Evolutionary conservation across 2,888 invertebrate species (phyloP).

Genomic region (Rotaria sp.): DNA sequence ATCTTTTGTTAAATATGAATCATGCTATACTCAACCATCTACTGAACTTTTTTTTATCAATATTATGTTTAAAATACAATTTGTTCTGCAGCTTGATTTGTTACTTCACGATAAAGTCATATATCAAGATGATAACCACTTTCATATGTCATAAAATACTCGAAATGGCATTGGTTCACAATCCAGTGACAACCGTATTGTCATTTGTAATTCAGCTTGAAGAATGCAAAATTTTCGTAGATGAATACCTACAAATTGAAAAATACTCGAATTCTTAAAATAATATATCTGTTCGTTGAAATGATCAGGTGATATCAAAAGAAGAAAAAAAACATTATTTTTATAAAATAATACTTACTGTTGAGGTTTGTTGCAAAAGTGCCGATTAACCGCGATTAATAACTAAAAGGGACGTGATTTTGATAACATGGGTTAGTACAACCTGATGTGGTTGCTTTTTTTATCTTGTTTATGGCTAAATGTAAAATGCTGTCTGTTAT

Average conservation of each 20-base stretch:
- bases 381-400: too few relatives aligned
- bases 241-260: conserved; percentile 45
- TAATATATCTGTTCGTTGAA: too few relatives aligned
- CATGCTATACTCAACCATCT: conserved; percentile 83
- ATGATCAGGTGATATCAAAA: too few relatives aligned
- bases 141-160: conserved; percentile 85
- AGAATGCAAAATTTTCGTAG: conserved; percentile 89
- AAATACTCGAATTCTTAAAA: too few relatives aligned
- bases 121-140: conserved; percentile 92
- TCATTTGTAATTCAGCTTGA: conserved; percentile 93
- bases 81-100: conserved; percentile 59
- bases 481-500: too few relatives aligned
- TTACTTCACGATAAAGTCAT: conserved; percentile 81
- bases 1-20: conserved; percentile 92
- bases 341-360: too few relatives aligned
- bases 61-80: conserved; percentile 87
- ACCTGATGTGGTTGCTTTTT: too few relatives aligned
- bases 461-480: too few relatives aligned
- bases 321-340: too few relatives aligned
- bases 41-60: conserved; percentile 77
- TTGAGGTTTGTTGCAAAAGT: too few relatives aligned
- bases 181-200: conserved; percentile 59
- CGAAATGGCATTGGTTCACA: conserved; percentile 63
- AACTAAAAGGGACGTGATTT: too few relatives aligned
- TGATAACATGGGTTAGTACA: too few relatives aligned